Evolutionary conservation across 2,888 invertebrate species (phyloP), one percentile per base, ranked within the genome.

Genomic region (Pyrrhosoma nymphula): DNA sequence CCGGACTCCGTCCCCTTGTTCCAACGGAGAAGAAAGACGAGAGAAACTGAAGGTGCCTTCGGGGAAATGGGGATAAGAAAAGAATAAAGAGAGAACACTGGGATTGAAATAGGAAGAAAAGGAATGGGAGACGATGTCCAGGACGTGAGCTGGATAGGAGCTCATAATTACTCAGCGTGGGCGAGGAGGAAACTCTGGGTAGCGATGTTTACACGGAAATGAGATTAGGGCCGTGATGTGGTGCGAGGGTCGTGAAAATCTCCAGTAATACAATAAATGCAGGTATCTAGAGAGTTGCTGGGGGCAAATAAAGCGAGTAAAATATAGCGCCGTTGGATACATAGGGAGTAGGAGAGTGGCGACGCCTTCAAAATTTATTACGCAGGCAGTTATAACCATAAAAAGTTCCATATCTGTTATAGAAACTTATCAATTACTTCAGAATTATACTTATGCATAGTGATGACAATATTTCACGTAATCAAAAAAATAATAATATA

Each of bases 131-230:
- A 35, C 18, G 82, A 30, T 35, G 30, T 35, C 3, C 8, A 14
- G 82, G 14, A 82, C 82, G 82, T 82, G 82, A 82, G 82, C 82
- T 35, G 82, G 82, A 82, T 82, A 18, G 82, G 35, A 18, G 16
- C 82, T 82, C 82, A 82, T 82, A 82, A 82, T 82, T 82, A 82
- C 82, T 82, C 82, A 35, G 6, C 6, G 20, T 47, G 60, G 10
- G 3, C 10, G 69, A n/a, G 26, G 26, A 35, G 16, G 16, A 16
- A 82, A 26, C 82, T 82, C 14, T 12, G 18, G n/a, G 16, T 10
- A n/a, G 82, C 14, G 35, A 82, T 82, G 82, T 82, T 82, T 82
- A 82, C 82, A 35, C 82, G 82, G 82, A 35, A 82, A 82, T 82
- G 35, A 82, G 82, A 82, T 82, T 82, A 82, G 26, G 82, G 35